Evolutionary conservation across 2,888 invertebrate species (phyloP).

Genomic region (Dioctria rufipes): DNA sequence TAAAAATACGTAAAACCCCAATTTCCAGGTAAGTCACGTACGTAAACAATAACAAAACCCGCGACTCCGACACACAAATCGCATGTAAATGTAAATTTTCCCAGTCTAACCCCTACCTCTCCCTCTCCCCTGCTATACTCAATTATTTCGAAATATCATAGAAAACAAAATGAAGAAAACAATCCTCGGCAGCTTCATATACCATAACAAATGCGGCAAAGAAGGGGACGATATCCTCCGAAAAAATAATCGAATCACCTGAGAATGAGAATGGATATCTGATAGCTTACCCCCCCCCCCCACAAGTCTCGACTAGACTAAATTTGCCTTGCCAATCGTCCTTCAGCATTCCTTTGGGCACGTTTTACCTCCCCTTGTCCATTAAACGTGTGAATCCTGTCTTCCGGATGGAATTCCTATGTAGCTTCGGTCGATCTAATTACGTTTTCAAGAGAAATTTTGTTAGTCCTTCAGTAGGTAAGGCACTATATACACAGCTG

Average conservation of each 20-base stretch:
- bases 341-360: too few relatives aligned
- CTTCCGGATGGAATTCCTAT: neutral
- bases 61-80: neutral
- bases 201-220: neutral
- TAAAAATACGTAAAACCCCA: neutral
- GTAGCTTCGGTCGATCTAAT: constrained; percentile 39
- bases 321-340: too few relatives aligned
- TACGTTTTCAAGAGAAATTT: constrained; percentile 37
- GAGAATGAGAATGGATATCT: neutral
- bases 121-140: neutral
- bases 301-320: too few relatives aligned
- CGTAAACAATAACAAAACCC: neutral
- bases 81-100: neutral
- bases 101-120: too few relatives aligned
- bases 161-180: constrained; percentile 15
- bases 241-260: constrained; percentile 30
- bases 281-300: too few relatives aligned
- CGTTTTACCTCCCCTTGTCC: too few relatives aligned
- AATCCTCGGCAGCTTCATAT: constrained; percentile 16
- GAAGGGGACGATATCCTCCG: neutral
- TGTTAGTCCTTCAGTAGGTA: neutral
- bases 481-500: neutral
- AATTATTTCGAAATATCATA: constrained; percentile 23
- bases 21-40: constrained; percentile 38
- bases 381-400: too few relatives aligned